These are phyloP conservation scores for Actinemys pallida DNA, from an alignment of 2,113 vertebrate species.

Conservation along the genomic window DNA sequence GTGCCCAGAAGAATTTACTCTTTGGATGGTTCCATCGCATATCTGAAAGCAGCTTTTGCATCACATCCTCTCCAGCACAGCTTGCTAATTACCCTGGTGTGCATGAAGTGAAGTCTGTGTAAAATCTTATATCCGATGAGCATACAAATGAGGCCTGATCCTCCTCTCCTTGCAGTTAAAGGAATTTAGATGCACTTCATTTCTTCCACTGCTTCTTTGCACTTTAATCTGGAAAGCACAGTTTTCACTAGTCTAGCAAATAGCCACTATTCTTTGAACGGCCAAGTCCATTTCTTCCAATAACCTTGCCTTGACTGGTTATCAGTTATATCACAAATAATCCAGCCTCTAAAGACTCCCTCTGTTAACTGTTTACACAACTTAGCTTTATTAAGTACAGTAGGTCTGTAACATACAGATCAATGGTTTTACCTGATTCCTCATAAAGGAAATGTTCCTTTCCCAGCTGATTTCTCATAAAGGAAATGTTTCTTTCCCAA, in stretches of 20 bases:
- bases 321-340: background rate
- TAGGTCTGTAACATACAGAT: background rate
- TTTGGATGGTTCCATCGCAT: background rate
- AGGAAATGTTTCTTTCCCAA: background rate
- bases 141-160: background rate
- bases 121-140: background rate
- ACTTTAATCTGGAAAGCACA: background rate
- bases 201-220: background rate
- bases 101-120: background rate
- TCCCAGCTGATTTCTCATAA: background rate
- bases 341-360: background rate
- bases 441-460: background rate
- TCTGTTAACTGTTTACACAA: background rate
- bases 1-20: conserved; percentile 35
- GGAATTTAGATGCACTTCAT: background rate
- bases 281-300: background rate
- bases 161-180: background rate
- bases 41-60: background rate
- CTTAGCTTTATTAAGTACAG: background rate
- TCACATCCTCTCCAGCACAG: background rate
- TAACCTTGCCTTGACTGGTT: background rate
- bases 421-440: background rate
- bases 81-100: background rate
- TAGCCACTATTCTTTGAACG: conserved; percentile 1
- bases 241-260: background rate